A percentile compares a stretch with the other conserved stretches of the same genome.
phyloP scores from a whole-genome alignment of 2,888 invertebrate genomes.

The Tiliacea citrago region DNA sequence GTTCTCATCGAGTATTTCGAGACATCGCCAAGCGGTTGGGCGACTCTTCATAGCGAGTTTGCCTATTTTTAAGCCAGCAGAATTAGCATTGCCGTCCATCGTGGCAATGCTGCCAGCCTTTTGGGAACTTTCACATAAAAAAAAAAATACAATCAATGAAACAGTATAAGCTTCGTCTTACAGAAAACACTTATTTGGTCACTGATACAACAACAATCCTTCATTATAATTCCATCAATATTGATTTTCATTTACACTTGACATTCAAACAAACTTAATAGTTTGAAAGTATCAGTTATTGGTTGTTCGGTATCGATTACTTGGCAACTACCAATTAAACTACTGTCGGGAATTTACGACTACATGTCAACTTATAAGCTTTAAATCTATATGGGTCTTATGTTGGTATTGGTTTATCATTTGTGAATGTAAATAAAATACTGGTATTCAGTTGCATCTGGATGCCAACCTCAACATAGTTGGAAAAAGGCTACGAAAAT shows the following conservation, averaged over 20 bases:
- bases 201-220: not conserved
- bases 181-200: not conserved
- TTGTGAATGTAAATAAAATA: no score
- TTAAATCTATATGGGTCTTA: not conserved
- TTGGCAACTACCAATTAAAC: not conserved
- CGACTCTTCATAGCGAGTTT: not conserved
- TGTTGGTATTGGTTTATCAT: not conserved
- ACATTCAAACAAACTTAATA: not conserved
- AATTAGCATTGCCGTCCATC: not conserved
- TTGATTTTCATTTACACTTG: constrained; percentile 17
- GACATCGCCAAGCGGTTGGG: no score
- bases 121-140: not conserved
- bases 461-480: no score
- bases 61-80: not conserved
- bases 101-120: not conserved
- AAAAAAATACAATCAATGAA: no score
- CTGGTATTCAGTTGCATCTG: no score
- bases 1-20: not conserved
- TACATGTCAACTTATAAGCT: not conserved
- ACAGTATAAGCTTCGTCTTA: no score
- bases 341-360: not conserved
- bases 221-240: not conserved
- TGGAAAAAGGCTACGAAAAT: no score
- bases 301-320: constrained; percentile 10
- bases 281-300: constrained; percentile 2